Base-by-base conservation (phyloP, 2,888 invertebrate genomes). In the Drosophila phalerata region DNA sequence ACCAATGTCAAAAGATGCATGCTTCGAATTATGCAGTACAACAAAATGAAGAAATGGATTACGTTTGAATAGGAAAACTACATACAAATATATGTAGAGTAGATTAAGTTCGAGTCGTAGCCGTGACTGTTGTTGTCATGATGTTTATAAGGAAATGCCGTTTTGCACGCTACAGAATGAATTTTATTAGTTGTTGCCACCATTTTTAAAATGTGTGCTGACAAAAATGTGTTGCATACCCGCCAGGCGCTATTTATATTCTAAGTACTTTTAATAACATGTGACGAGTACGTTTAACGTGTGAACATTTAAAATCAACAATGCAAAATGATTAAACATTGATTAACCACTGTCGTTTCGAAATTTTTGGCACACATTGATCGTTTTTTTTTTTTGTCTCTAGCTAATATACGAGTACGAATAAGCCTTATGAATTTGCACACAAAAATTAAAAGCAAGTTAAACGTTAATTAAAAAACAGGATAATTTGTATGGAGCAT, bases 371-470 rank as follows among this genome's bases (percentile, higher is more conserved):
- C 32, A 34, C 45, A 63, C 32, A 37, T 10, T 49, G 10, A 15
- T 49, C 25, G n/a, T 5, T 51, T 67, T 6, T 28, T 28, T 28
- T 28, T 28, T 25, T 28, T 19, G 3, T 51, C 51, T 25, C 56
- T 68, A 73, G 48, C 15, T 52, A 49, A 49, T 17, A 42, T 15
- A 34, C 43, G n/a, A 52, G 32, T 30, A 48, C 34, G 30, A 49
- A 28, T 37, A 65, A 72, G 69, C 75, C 55, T 63, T 58, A 58
- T 64, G 61, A 75, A 70, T 42, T 45, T 34, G 40, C 65, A 73
- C 64, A 67, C 62, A 68, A n/a, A 70, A 65, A 15, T 62, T 62
- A 63, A 70, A 80, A 73, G 69, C 56, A 77, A 63, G 60, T 69
- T 57, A 38, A 19, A 49, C 38, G 25, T 25, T 43, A 5, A 37